Evolutionary conservation across 2,888 invertebrate genomes (phyloP).

Genomic region (Hololepta plana): DNA sequence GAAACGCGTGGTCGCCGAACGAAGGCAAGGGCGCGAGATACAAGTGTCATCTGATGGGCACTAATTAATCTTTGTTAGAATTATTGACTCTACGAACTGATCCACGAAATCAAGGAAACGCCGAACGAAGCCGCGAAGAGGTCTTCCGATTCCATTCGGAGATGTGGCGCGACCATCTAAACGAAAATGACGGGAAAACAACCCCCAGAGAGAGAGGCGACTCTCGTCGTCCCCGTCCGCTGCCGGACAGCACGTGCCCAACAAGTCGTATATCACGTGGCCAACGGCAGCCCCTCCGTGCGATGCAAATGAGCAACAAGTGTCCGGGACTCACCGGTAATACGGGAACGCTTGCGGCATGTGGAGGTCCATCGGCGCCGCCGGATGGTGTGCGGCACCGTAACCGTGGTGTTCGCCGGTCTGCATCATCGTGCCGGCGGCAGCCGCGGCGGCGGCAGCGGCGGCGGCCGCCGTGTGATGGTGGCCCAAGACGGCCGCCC

Average conservation of each 20-base stretch:
- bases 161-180: too few relatives aligned
- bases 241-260: constrained; percentile 22
- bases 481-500: constrained; percentile 55
- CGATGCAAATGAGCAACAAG: constrained; percentile 26
- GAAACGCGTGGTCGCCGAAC: too few relatives aligned
- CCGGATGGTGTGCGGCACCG: constrained; percentile 34
- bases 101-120: too few relatives aligned
- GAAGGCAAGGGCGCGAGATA: too few relatives aligned
- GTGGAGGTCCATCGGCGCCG: constrained; percentile 72
- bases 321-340: constrained; percentile 52
- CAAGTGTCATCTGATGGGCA: too few relatives aligned
- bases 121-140: too few relatives aligned
- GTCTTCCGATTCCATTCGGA: too few relatives aligned
- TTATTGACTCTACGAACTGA: too few relatives aligned
- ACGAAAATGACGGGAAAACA: too few relatives aligned
- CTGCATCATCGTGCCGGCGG: constrained; percentile 26
- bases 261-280: constrained; percentile 23
- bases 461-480: constrained; percentile 31
- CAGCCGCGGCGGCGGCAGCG: constrained; percentile 26
- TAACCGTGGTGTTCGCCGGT: constrained; percentile 33
- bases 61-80: too few relatives aligned
- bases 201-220: constrained; percentile 5
- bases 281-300: constrained; percentile 13
- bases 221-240: constrained; percentile 8
- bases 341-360: constrained; percentile 84